Conservation (phyloP, 2,888 invertebrate genomes). For the Tenthredo livida region DNA sequence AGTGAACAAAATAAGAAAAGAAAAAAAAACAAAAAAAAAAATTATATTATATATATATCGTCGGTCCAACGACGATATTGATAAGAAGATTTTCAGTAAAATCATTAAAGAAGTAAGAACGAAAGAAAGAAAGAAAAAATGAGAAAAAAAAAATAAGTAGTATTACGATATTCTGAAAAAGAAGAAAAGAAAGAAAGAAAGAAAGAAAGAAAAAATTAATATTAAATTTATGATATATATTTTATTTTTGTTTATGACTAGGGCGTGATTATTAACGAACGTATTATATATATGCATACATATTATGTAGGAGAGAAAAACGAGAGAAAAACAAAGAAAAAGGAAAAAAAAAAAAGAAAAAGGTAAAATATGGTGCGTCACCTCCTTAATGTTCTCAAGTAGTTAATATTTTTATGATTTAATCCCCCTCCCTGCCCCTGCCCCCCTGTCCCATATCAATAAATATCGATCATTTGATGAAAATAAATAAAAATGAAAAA, state of each 20-base stretch:
- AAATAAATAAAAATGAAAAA: background rate
- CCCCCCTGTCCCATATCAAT: slow-evolving; percentile 58
- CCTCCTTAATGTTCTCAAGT: slow-evolving; percentile 57
- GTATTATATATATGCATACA: background rate
- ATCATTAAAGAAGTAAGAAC: background rate
- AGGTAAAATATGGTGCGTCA: slow-evolving; percentile 40
- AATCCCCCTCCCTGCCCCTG: slow-evolving; percentile 58
- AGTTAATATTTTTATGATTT: slow-evolving; percentile 58
- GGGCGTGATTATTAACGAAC: slow-evolving; percentile 61
- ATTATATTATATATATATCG: slow-evolving; percentile 36
- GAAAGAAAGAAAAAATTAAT: slow-evolving; percentile 52
- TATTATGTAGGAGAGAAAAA: slow-evolving; percentile 8
- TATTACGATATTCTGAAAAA: background rate
- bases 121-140: background rate
- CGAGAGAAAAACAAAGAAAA: background rate
- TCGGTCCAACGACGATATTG: slow-evolving; percentile 42
- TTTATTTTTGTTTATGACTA: slow-evolving; percentile 65
- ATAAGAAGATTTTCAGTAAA: slow-evolving; percentile 23
- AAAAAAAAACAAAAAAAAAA: slow-evolving; percentile 33
- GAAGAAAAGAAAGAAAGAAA: background rate
- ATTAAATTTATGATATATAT: slow-evolving; percentile 65
- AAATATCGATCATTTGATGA: slow-evolving; percentile 51
- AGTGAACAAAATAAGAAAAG: slow-evolving; percentile 35
- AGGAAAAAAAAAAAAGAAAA: background rate
- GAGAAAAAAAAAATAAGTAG: background rate